Percentiles rank a stretch among this genome's conserved stretches.
Evolutionary conservation across 2,888 invertebrate genomes (phyloP).

Genomic region (Alsophila aescularia): DNA sequence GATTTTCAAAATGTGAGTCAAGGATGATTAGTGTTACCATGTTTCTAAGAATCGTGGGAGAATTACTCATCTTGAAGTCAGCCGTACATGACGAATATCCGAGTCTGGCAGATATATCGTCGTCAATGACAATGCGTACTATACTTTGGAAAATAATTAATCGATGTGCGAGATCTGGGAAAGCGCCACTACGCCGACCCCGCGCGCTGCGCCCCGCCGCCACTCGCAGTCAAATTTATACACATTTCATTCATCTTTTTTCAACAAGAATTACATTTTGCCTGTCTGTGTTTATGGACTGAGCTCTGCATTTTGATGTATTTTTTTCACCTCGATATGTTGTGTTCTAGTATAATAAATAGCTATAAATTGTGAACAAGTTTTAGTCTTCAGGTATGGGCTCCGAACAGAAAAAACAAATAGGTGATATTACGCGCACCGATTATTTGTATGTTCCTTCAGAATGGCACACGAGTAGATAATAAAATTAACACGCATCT

Average conservation of each 20-base stretch:
- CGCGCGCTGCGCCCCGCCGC: slow-evolving; percentile 41
- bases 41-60: slow-evolving; percentile 74
- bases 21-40: slow-evolving; percentile 73
- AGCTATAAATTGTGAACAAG: slow-evolving; percentile 46
- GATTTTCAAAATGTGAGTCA: slow-evolving; percentile 80
- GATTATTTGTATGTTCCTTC: slow-evolving; percentile 28
- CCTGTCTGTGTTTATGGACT: slow-evolving; percentile 49
- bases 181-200: slow-evolving; percentile 41
- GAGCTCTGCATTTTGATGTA: slow-evolving; percentile 51
- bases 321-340: slow-evolving; percentile 41
- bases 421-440: slow-evolving; percentile 37
- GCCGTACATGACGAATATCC: slow-evolving; percentile 53
- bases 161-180: slow-evolving; percentile 50
- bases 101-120: slow-evolving; percentile 49
- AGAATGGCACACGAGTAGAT: slow-evolving; percentile 38
- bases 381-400: slow-evolving; percentile 45
- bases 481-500: slow-evolving; percentile 43
- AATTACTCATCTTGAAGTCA: slow-evolving; percentile 57
- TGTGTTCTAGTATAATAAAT: slow-evolving; percentile 26
- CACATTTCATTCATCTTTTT: slow-evolving; percentile 62
- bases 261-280: slow-evolving; percentile 50
- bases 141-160: slow-evolving; percentile 52
- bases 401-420: slow-evolving; percentile 38
- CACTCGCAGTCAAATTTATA: slow-evolving; percentile 44
- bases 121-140: slow-evolving; percentile 54